Conservation (phyloP, 2,797 vertebrate species). For the Sebastes steindachneri region DNA sequence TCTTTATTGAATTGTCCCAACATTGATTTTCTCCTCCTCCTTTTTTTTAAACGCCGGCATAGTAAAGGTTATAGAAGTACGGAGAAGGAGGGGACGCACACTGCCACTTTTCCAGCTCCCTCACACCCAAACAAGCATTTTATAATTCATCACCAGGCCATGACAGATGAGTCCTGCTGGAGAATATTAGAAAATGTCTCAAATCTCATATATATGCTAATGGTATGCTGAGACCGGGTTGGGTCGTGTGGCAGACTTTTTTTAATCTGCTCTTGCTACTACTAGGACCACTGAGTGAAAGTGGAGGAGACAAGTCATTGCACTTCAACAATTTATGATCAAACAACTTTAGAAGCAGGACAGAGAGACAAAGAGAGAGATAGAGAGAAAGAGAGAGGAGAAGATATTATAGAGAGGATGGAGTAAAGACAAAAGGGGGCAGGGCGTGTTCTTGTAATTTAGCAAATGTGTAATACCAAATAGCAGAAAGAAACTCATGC, state of each 20-base stretch:
- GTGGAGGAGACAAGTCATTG: conserved; percentile 96
- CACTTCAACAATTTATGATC: conserved; percentile 96
- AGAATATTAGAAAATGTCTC: conserved; percentile 99
- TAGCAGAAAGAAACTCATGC: conserved; percentile 88
- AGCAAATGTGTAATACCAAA: conserved; percentile 89
- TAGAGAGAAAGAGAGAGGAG: conserved; percentile 48
- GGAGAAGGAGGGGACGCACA: conserved; percentile 67
- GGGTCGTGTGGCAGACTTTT: conserved; percentile 92
- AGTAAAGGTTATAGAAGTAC: conserved; percentile 81
- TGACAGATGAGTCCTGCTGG: conserved; percentile 99
- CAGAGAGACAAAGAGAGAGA: conserved; percentile 68
- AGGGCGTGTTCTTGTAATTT: conserved; percentile 90
- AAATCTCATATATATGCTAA: conserved; percentile 99
- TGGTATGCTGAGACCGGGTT: conserved; percentile 95
- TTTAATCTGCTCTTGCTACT: conserved; percentile 94
- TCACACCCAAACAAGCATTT: conserved; percentile 97
- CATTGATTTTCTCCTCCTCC: conserved; percentile 48
- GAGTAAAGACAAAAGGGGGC: conserved; percentile 79
- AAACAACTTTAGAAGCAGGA: conserved; percentile 89
- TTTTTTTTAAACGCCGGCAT: conserved; percentile 30
- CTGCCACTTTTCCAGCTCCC: conserved; percentile 70
- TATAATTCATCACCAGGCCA: conserved; percentile 99
- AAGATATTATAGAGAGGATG: conserved; percentile 19
- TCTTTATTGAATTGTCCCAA: conserved; percentile 65
- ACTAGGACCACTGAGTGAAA: conserved; percentile 92